These are phyloP conservation scores for Amazona ochrocephala DNA, from an alignment of 2,797 vertebrate species.

Conservation along the genomic window DNA sequence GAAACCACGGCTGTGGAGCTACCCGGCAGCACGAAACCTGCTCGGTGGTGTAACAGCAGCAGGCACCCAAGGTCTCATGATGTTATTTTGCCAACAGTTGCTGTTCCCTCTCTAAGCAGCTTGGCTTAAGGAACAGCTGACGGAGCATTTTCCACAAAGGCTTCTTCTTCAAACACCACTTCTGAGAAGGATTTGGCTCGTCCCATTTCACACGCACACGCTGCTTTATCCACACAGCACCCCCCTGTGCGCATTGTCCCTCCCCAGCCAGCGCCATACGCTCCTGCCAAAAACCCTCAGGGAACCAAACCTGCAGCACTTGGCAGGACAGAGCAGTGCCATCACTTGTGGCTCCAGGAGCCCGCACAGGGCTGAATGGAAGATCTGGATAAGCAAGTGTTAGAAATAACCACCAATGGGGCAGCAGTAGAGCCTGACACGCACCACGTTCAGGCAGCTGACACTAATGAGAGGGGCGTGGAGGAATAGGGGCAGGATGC, in stretches of 20 bases:
- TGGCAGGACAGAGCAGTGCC: neutral
- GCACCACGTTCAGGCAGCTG: neutral
- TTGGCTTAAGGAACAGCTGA: conserved; percentile 35
- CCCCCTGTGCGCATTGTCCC: neutral
- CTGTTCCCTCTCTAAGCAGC: neutral
- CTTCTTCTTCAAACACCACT: neutral
- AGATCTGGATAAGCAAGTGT: neutral
- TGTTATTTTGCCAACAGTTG: neutral
- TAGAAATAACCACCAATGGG: neutral
- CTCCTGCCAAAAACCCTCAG: neutral
- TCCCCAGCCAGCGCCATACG: neutral
- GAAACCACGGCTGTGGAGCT: neutral
- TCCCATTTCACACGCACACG: neutral
- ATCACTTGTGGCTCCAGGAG: neutral
- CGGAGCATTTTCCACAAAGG: conserved; percentile 24
- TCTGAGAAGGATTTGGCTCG: conserved; percentile 17
- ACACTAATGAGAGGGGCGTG: neutral
- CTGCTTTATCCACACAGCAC: conserved; percentile 12
- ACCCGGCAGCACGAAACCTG: neutral
- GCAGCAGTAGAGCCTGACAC: neutral
- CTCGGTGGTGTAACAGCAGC: neutral
- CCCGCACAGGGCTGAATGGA: neutral
- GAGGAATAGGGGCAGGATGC: fast-evolving
- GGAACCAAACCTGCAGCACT: neutral
- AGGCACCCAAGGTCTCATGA: fast-evolving